These are phyloP conservation scores for Telenomus remus DNA, from an alignment of 1,140 invertebrate genomes.

Conservation along the genomic window DNA sequence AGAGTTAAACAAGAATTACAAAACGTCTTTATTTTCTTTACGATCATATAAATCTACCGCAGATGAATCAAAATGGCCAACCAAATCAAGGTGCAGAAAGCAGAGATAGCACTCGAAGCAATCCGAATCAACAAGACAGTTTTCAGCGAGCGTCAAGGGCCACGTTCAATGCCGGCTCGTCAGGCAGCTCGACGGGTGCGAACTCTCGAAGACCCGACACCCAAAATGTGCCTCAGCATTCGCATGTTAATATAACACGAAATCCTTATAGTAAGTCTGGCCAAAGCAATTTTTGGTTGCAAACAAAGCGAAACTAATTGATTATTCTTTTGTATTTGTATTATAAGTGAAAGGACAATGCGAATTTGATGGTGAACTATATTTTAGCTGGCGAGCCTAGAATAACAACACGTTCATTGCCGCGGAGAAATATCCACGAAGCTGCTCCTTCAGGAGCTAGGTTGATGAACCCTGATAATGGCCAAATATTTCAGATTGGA, in stretches of 20 bases:
- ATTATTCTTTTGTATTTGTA: too few species aligned
- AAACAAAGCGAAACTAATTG: too few species aligned
- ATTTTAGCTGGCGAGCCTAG: slow-evolving; percentile 37
- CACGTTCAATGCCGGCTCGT: slow-evolving; percentile 56
- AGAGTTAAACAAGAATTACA: too few species aligned
- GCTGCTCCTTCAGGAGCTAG: slow-evolving; percentile 76
- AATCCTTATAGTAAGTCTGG: slow-evolving; percentile 61
- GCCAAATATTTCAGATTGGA: slow-evolving; percentile 58
- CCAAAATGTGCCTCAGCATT: slow-evolving; percentile 58
- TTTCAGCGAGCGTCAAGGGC: slow-evolving; percentile 57
- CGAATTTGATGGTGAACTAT: not conserved
- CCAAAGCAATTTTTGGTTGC: too few species aligned
- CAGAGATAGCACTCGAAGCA: slow-evolving; percentile 56
- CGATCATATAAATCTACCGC: slow-evolving; percentile 77
- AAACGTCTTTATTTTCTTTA: slow-evolving; percentile 40
- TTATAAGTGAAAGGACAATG: not conserved
- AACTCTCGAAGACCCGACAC: slow-evolving; percentile 48
- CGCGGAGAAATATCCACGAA: slow-evolving; percentile 52
- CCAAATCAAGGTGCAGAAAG: slow-evolving; percentile 59
- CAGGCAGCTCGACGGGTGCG: slow-evolving; percentile 49
- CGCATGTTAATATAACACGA: slow-evolving; percentile 50
- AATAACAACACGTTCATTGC: slow-evolving; percentile 25
- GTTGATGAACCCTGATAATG: slow-evolving; percentile 79
- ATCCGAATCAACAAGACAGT: slow-evolving; percentile 7
- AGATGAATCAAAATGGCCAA: slow-evolving; percentile 58